These are phyloP conservation scores for Enteromius treurensis DNA, from an alignment of 2,797 vertebrate genomes.

Conservation along the genomic window DNA sequence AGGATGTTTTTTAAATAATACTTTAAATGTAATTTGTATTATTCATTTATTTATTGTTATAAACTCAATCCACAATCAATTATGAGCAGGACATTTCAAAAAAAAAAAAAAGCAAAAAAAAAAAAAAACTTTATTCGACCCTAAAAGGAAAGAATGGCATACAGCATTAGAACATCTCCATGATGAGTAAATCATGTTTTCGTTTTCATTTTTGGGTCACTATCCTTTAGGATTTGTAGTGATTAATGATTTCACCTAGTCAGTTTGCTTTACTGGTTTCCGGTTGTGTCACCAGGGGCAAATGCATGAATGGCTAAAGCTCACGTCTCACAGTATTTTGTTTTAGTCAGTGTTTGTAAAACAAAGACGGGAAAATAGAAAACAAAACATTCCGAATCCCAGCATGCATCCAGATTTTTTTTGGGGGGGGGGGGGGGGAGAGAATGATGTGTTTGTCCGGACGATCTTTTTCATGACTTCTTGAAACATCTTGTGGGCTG, in stretches of 20 bases:
- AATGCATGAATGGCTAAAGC: slow-evolving; percentile 59
- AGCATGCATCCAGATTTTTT: slow-evolving; percentile 65
- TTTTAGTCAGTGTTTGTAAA: slow-evolving; percentile 74
- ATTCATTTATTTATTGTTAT: neutral
- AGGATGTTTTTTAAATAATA: neutral
- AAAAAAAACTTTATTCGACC: neutral
- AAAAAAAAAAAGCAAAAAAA: no score
- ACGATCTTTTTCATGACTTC: slow-evolving; percentile 76
- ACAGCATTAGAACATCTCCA: neutral
- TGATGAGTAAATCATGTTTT: neutral
- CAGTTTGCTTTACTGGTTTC: slow-evolving; percentile 65
- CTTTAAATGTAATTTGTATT: neutral
- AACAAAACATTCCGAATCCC: slow-evolving; percentile 76
- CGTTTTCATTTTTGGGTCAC: neutral
- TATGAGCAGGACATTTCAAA: no score
- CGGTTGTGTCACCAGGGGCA: slow-evolving; percentile 62
- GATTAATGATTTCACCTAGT: slow-evolving; percentile 9
- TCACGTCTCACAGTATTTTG: slow-evolving; percentile 73
- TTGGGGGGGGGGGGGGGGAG: slow-evolving; percentile 52
- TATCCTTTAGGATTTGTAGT: neutral
- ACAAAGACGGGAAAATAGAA: slow-evolving; percentile 69
- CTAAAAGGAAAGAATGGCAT: neutral
- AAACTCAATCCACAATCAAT: neutral
- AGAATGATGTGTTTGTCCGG: slow-evolving; percentile 76
- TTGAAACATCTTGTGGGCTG: slow-evolving; percentile 70